Conservation (phyloP, 2,888 invertebrate genomes). For the Oligia fasciuncula region DNA sequence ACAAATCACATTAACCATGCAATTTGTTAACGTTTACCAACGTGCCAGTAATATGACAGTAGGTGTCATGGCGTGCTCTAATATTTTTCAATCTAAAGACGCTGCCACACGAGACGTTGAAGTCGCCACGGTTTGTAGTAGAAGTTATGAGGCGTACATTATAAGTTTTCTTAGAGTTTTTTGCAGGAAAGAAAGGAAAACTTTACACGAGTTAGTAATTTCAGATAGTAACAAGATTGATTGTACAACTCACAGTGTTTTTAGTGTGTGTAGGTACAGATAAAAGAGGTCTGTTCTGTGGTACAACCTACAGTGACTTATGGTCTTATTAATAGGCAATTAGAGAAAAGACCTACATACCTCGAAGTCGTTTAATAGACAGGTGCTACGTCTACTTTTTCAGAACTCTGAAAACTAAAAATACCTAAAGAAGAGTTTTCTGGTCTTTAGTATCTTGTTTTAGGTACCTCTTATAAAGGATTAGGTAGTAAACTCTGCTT, state of each 20-base stretch:
- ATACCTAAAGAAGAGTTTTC: background rate
- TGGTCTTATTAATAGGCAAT: background rate
- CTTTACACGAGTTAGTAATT: background rate
- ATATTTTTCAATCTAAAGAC: conserved; percentile 57
- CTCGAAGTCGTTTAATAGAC: background rate
- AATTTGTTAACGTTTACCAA: conserved; percentile 63
- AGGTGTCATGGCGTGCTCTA: conserved; percentile 53
- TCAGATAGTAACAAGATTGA: background rate
- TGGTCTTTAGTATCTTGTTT: background rate
- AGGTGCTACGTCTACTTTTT: background rate
- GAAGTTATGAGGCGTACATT: conserved; percentile 2
- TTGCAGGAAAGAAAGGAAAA: background rate
- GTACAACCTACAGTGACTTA: background rate
- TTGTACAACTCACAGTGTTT: background rate
- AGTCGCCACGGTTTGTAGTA: conserved; percentile 10
- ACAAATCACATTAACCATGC: conserved; percentile 65
- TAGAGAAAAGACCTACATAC: background rate
- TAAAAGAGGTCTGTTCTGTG: no score
- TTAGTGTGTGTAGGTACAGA: no score
- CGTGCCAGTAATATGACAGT: conserved; percentile 55
- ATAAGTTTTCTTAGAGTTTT: background rate
- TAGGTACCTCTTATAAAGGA: background rate
- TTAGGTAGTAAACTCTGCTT: background rate
- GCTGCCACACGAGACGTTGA: conserved; percentile 24
- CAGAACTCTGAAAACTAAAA: background rate